A percentile compares a stretch with the other conserved stretches of the same genome.
Evolutionary conservation across 2,113 vertebrate species (phyloP).

Genomic region (Centropus unirufus): DNA sequence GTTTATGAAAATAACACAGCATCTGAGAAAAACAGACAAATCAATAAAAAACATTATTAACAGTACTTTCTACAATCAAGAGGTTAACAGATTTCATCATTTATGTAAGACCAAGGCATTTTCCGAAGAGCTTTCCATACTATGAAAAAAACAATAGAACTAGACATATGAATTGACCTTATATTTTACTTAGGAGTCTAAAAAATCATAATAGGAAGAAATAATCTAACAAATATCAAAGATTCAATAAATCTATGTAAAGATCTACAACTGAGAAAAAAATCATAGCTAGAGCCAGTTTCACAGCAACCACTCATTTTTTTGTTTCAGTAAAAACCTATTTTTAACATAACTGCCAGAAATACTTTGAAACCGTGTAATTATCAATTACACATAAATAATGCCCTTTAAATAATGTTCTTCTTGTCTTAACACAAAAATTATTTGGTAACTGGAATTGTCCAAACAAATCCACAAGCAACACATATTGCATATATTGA

Average conservation of each 20-base stretch:
- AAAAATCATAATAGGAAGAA: background rate
- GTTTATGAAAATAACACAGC: constrained; percentile 88
- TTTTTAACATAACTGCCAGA: background rate
- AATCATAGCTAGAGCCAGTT: background rate
- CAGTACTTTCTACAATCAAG: background rate
- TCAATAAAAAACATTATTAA: background rate
- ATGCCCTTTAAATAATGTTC: background rate
- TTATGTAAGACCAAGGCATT: background rate
- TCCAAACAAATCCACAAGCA: background rate
- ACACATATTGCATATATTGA: background rate
- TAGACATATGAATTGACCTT: background rate
- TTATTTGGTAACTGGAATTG: background rate
- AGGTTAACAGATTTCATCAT: background rate
- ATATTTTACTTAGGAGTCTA: background rate
- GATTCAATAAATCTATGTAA: background rate
- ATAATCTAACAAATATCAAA: background rate
- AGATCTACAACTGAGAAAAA: background rate
- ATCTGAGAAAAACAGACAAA: constrained; percentile 75
- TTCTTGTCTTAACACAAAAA: too few species aligned
- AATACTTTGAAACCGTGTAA: background rate
- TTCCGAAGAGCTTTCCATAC: background rate
- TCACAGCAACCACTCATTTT: background rate
- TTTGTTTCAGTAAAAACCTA: background rate
- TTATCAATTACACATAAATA: background rate
- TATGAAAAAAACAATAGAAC: background rate